These are phyloP conservation scores for Chaetogeoica ovagalla DNA, from an alignment of 2,888 invertebrate genomes.

Conservation along the genomic window DNA sequence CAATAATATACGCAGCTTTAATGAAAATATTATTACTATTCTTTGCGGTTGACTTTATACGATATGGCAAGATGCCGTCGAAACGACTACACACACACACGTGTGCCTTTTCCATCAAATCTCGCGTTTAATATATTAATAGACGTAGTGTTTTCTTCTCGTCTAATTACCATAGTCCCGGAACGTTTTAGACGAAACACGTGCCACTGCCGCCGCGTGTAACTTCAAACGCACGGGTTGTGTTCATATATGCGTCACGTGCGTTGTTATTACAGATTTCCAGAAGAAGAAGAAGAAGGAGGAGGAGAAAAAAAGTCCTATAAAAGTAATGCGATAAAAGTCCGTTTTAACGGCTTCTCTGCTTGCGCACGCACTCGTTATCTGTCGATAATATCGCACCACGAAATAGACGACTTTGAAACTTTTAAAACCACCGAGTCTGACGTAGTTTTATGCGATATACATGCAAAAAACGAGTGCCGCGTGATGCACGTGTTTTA, in stretches of 20 bases:
- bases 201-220: background rate
- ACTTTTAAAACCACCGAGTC: background rate
- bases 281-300: background rate
- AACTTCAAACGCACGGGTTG: slow-evolving; percentile 26
- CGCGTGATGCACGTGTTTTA: no score
- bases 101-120: no score
- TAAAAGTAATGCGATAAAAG: slow-evolving; percentile 24
- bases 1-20: no score
- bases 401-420: background rate
- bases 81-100: background rate
- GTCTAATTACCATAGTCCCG: slow-evolving; percentile 7
- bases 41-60: background rate
- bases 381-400: background rate
- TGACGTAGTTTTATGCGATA: no score
- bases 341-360: background rate
- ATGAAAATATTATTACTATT: no score
- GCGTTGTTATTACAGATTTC: slow-evolving; percentile 10
- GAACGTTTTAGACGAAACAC: background rate
- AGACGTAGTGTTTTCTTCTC: background rate
- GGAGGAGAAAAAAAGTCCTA: background rate
- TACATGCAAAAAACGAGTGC: no score
- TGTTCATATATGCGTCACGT: background rate
- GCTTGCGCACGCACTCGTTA: background rate
- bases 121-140: background rate
- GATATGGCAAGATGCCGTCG: background rate